These are phyloP conservation scores for Andrena cerasifolii DNA, from an alignment of 1,140 invertebrate species.

Conservation along the genomic window DNA sequence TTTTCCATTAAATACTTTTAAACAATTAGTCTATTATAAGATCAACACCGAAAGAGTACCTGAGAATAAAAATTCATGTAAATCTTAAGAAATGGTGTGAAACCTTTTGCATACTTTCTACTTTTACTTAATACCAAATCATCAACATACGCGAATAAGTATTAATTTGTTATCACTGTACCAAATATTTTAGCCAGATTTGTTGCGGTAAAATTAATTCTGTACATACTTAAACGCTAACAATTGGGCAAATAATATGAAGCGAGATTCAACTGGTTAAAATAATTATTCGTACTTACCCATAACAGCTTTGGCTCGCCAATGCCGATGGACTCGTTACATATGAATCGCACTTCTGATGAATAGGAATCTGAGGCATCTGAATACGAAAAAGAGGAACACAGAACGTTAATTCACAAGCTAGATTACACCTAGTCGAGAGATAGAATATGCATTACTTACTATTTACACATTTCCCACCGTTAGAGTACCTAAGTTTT, in stretches of 20 bases:
- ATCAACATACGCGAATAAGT: too few species aligned
- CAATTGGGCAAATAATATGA: background rate
- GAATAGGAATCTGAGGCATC: constrained; percentile 62
- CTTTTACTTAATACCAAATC: background rate
- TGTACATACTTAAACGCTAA: background rate
- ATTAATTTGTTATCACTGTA: background rate
- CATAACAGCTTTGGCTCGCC: constrained; percentile 61
- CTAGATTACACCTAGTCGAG: constrained; percentile 9
- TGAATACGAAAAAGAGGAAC: constrained; percentile 20
- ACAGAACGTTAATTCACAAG: constrained; percentile 7
- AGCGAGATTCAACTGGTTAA: background rate
- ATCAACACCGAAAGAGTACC: constrained; percentile 13
- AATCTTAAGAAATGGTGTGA: background rate
- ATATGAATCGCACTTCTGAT: constrained; percentile 68
- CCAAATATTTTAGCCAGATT: too few species aligned
- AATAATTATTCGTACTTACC: constrained; percentile 64
- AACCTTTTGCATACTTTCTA: background rate
- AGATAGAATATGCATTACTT: constrained; percentile 52
- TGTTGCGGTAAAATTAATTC: background rate
- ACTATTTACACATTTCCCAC: constrained; percentile 68
- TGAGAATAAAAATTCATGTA: constrained; percentile 34
- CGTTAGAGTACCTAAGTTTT: constrained; percentile 68
- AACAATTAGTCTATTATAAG: constrained; percentile 11
- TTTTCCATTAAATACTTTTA: background rate
- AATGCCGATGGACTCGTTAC: constrained; percentile 61